These are phyloP conservation scores for Bellardia bayeri DNA, from an alignment of 2,888 invertebrate genomes.

Conservation along the genomic window DNA sequence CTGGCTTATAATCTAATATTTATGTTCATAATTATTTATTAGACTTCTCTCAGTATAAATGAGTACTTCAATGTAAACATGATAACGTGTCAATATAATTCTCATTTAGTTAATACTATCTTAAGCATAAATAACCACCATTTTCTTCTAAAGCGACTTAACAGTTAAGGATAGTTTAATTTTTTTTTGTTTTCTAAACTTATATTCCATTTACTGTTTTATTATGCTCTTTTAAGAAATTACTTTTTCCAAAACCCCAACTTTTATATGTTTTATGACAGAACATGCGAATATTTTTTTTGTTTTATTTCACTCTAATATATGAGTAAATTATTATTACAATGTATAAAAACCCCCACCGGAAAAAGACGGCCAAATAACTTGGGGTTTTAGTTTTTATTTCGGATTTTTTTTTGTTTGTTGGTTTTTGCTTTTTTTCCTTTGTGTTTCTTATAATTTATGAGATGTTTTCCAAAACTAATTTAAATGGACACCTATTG, in stretches of 20 bases:
- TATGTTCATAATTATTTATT: no score
- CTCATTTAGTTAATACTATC: no score
- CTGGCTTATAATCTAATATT: no score
- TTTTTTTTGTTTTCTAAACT: no score
- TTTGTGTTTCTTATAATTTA: slow-evolving; percentile 66
- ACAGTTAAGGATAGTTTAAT: no score
- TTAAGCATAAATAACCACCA: no score
- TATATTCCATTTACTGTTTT: no score
- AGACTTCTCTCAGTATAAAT: no score
- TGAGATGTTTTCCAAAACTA: slow-evolving; percentile 71
- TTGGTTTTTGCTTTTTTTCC: slow-evolving; percentile 4
- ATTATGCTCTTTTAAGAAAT: not conserved
- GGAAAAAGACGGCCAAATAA: slow-evolving; percentile 21
- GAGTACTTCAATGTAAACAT: no score
- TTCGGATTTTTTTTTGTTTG: not conserved
- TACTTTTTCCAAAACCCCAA: not conserved
- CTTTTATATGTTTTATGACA: slow-evolving; percentile 32
- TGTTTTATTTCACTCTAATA: slow-evolving; percentile 35
- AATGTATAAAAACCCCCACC: slow-evolving; percentile 11
- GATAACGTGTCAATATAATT: no score
- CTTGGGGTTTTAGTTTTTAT: slow-evolving; percentile 39
- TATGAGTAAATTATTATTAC: slow-evolving; percentile 63
- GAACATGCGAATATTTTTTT: slow-evolving; percentile 45
- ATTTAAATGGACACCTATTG: slow-evolving; percentile 74
- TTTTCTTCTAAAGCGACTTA: no score